A percentile compares a stretch with the other conserved stretches of the same genome.
Evolutionary conservation across 1,140 invertebrate species (phyloP).

Genomic region (Hirudo medicinalis): DNA sequence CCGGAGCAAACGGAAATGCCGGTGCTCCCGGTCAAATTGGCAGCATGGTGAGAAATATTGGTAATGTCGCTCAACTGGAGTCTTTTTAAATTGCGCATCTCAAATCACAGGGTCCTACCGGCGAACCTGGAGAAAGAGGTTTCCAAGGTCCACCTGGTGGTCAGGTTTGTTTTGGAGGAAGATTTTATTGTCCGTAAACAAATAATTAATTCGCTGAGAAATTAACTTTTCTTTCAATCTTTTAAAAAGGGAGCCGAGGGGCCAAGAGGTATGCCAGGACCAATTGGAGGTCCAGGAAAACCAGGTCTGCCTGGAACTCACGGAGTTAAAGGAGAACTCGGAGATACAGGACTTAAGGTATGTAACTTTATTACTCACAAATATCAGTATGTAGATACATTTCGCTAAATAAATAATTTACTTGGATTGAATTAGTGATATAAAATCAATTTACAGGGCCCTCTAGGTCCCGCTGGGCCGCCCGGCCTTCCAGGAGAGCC

Average conservation of each 20-base stretch:
- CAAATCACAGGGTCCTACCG: slow-evolving; percentile 39
- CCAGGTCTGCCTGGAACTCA: slow-evolving; percentile 47
- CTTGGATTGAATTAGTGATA: background rate
- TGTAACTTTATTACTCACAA: slow-evolving; percentile 9
- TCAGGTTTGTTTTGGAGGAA: slow-evolving; percentile 39
- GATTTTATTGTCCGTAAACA: background rate
- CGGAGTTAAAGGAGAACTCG: slow-evolving; percentile 31
- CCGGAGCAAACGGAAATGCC: slow-evolving; percentile 28
- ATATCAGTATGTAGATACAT: no score
- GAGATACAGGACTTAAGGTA: slow-evolving; percentile 30
- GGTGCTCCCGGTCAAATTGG: slow-evolving; percentile 28
- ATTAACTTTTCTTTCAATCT: slow-evolving; percentile 10
- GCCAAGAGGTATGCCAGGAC: slow-evolving; percentile 59
- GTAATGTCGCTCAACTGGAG: slow-evolving; percentile 40
- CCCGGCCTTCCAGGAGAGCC: slow-evolving; percentile 61
- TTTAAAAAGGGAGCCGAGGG: slow-evolving; percentile 45
- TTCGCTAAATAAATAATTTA: no score
- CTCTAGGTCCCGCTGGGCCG: slow-evolving; percentile 50
- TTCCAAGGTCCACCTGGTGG: slow-evolving; percentile 55
- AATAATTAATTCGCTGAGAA: slow-evolving; percentile 57
- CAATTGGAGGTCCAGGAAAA: slow-evolving; percentile 58
- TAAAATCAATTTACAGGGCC: slow-evolving; percentile 40
- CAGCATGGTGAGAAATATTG: slow-evolving; percentile 15
- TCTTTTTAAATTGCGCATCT: background rate
- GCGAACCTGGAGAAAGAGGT: slow-evolving; percentile 54